A percentile compares a stretch with the other conserved stretches of the same genome.
These are phyloP conservation scores for Brienomyrus longianalis DNA, from an alignment of 2,113 vertebrate genomes.

Conservation along the genomic window DNA sequence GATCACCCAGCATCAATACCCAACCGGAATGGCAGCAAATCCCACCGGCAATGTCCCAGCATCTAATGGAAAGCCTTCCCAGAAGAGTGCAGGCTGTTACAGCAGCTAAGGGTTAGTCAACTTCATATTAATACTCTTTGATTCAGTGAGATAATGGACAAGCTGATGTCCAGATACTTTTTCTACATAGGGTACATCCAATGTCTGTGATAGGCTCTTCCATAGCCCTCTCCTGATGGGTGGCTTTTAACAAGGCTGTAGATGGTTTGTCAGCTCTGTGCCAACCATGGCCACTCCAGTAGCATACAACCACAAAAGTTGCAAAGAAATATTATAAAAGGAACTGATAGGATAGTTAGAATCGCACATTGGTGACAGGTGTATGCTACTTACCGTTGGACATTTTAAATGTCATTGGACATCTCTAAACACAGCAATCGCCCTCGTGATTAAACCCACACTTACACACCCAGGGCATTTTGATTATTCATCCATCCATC, in stretches of 20 bases:
- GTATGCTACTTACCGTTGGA: neutral
- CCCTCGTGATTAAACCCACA: neutral
- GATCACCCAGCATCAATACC: too few relatives aligned
- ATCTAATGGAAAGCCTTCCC: too few relatives aligned
- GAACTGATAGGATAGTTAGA: neutral
- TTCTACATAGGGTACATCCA: neutral
- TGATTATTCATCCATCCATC: neutral
- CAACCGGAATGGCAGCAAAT: too few relatives aligned
- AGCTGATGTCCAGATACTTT: neutral
- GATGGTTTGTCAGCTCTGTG: neutral
- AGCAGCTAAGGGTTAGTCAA: too few relatives aligned
- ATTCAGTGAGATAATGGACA: neutral
- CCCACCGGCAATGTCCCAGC: neutral
- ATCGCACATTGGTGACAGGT: neutral
- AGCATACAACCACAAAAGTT: neutral
- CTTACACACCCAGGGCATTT: neutral
- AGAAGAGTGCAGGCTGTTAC: too few relatives aligned
- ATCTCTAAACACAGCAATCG: neutral
- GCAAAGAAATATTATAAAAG: neutral
- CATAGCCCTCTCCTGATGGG: neutral
- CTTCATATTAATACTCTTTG: neutral
- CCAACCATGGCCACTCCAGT: neutral
- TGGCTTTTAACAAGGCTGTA: neutral
- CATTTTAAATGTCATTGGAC: neutral
- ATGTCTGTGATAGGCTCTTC: neutral